Evolutionary conservation across 2,113 vertebrate genomes (phyloP).

Genomic region (Poeciliopsis turrubarensis): DNA sequence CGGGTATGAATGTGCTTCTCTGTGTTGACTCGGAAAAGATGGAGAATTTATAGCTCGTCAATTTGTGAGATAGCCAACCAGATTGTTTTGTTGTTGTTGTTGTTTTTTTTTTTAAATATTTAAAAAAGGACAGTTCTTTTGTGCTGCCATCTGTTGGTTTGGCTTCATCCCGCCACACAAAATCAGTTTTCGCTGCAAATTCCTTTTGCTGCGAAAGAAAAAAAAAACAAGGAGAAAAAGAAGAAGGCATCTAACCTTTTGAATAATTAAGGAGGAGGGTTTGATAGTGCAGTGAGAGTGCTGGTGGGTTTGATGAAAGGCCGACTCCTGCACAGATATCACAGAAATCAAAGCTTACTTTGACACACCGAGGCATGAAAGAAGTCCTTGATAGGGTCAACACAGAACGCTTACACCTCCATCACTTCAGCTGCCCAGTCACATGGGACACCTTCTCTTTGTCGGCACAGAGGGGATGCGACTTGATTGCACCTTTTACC

Average conservation of each 20-base stretch:
- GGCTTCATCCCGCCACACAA: constrained; percentile 3
- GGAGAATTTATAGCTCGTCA: neutral
- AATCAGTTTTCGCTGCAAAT: constrained; percentile 15
- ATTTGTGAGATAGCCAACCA: neutral
- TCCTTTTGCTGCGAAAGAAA: neutral
- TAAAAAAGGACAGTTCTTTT: neutral
- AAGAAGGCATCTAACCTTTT: constrained; percentile 20
- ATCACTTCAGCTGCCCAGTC: constrained; percentile 12
- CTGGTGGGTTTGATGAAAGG: constrained; percentile 44
- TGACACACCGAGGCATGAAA: constrained; percentile 39
- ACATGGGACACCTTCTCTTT: constrained; percentile 20
- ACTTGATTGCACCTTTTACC: constrained; percentile 32
- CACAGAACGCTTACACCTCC: constrained; percentile 14
- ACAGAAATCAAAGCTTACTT: constrained; percentile 55
- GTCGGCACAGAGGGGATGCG: neutral
- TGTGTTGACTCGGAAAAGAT: neutral
- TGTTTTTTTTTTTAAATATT: neutral
- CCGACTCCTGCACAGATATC: constrained; percentile 33
- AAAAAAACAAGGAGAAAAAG: neutral
- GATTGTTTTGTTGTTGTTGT: constrained; percentile 6
- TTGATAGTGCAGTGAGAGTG: constrained; percentile 39
- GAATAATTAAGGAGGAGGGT: constrained; percentile 48
- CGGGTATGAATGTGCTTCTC: constrained; percentile 9
- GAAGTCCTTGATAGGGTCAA: constrained; percentile 45
- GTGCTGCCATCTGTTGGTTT: neutral